A percentile compares a stretch with the other conserved stretches of the same genome.
Conservation (phyloP, 2,888 invertebrate genomes). For the Aphodius granarius region DNA sequence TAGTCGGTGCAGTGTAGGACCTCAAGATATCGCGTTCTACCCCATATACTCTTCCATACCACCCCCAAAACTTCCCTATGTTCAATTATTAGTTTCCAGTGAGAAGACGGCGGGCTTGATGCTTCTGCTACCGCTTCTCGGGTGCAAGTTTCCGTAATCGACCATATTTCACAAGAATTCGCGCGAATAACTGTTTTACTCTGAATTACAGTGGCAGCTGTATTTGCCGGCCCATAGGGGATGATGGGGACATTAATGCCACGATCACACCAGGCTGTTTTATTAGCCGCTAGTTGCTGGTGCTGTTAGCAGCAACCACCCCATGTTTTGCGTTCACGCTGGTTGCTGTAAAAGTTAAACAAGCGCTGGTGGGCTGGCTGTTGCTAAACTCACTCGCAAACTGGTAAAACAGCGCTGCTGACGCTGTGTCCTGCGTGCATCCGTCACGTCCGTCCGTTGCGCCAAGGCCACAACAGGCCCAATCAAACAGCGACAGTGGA, state of each 20-base stretch:
- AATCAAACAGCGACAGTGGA: too few species aligned
- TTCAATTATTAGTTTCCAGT: slow-evolving; percentile 18
- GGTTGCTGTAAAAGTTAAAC: too few species aligned
- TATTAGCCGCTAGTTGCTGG: too few species aligned
- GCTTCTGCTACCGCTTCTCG: neutral
- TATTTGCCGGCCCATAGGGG: neutral
- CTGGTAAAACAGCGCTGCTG: too few species aligned
- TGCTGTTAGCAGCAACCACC: too few species aligned
- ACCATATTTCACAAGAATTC: neutral
- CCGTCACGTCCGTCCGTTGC: too few species aligned
- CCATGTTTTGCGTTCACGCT: too few species aligned
- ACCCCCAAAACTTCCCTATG: slow-evolving; percentile 12
- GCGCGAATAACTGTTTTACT: neutral
- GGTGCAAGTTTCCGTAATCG: neutral
- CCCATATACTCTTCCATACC: slow-evolving; percentile 13
- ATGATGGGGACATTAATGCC: neutral
- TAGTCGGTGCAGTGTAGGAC: neutral
- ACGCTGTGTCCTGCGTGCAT: too few species aligned
- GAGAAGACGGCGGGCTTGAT: slow-evolving; percentile 12
- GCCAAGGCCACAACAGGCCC: too few species aligned
- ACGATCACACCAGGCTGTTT: too few species aligned
- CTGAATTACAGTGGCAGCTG: neutral
- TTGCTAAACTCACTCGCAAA: too few species aligned
- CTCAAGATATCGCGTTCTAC: slow-evolving; percentile 1
- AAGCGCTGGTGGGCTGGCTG: too few species aligned